These are phyloP conservation scores for Apogon hyalosoma DNA, from an alignment of 2,797 vertebrate genomes.

Conservation along the genomic window DNA sequence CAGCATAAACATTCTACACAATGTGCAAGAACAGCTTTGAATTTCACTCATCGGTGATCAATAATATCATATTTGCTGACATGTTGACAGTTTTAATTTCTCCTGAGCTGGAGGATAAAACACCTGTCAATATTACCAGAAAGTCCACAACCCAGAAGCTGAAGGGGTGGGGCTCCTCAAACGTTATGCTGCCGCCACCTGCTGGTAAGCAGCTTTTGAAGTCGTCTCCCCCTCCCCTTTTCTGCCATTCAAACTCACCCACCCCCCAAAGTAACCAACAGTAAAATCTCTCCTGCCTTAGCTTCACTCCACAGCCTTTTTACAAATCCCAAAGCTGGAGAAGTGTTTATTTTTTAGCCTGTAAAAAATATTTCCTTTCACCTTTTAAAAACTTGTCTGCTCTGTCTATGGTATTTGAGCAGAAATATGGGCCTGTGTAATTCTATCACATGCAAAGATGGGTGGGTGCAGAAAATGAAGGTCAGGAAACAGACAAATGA, in stretches of 20 bases:
- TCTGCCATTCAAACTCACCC: constrained; percentile 81
- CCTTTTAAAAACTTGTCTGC: constrained; percentile 62
- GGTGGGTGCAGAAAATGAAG: constrained; percentile 44
- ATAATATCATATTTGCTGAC: constrained; percentile 68
- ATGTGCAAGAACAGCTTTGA: constrained; percentile 45
- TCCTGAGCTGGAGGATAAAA: constrained; percentile 75
- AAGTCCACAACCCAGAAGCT: constrained; percentile 74
- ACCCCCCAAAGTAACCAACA: constrained; percentile 70
- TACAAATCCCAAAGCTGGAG: constrained; percentile 63
- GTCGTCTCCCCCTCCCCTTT: constrained; percentile 60
- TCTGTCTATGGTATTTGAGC: constrained; percentile 46
- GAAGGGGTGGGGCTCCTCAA: constrained; percentile 86
- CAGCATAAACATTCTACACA: constrained; percentile 23
- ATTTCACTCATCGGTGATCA: constrained; percentile 65
- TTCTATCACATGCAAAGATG: constrained; percentile 52
- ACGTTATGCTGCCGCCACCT: constrained; percentile 90
- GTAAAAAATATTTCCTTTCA: constrained; percentile 76
- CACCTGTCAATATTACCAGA: constrained; percentile 76
- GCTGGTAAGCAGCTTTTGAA: constrained; percentile 89
- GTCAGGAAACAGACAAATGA: constrained; percentile 41
- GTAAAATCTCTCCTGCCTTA: constrained; percentile 59
- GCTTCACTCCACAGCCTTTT: constrained; percentile 40
- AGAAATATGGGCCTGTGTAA: constrained; percentile 65
- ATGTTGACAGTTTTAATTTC: constrained; percentile 78
- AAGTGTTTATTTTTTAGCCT: constrained; percentile 70